These are phyloP conservation scores for Brassicogethes aeneus DNA, from an alignment of 2,888 invertebrate genomes.

Conservation along the genomic window DNA sequence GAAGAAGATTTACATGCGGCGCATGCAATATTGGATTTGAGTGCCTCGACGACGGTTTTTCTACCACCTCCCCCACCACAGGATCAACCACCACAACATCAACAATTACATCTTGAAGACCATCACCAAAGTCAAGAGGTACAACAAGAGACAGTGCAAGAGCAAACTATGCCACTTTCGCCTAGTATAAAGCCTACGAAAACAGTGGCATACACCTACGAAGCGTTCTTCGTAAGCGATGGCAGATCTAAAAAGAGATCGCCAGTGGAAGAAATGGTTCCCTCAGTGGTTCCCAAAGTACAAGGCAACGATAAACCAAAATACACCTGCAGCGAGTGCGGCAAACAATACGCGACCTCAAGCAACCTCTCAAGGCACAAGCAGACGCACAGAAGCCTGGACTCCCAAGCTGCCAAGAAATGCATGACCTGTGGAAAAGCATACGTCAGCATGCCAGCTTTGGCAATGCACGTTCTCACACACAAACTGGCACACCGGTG, in stretches of 20 bases:
- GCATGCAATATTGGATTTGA: conserved; percentile 81
- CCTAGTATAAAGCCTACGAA: conserved; percentile 44
- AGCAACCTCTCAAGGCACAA: conserved; percentile 84
- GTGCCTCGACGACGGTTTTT: conserved; percentile 73
- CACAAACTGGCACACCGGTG: conserved; percentile 90
- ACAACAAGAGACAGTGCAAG: conserved; percentile 15
- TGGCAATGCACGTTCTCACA: conserved; percentile 87
- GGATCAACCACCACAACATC: background rate
- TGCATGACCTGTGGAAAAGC: conserved; percentile 93
- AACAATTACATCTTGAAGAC: conserved; percentile 4
- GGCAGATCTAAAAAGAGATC: conserved; percentile 62
- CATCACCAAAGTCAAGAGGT: conserved; percentile 13
- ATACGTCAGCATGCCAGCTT: conserved; percentile 95
- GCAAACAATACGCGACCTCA: conserved; percentile 84
- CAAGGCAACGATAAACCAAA: conserved; percentile 33
- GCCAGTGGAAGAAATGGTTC: conserved; percentile 21
- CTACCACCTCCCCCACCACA: conserved; percentile 45
- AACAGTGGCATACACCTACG: conserved; percentile 82
- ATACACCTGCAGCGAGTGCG: conserved; percentile 82
- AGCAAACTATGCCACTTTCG: conserved; percentile 14
- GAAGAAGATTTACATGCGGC: conserved; percentile 82
- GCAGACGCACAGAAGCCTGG: conserved; percentile 85
- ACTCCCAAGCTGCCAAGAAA: conserved; percentile 87
- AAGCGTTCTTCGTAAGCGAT: conserved; percentile 85
- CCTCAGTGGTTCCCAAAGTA: conserved; percentile 21